Evolutionary conservation across 2,113 vertebrate genomes (phyloP).

Genomic region (Cathartes aura): DNA sequence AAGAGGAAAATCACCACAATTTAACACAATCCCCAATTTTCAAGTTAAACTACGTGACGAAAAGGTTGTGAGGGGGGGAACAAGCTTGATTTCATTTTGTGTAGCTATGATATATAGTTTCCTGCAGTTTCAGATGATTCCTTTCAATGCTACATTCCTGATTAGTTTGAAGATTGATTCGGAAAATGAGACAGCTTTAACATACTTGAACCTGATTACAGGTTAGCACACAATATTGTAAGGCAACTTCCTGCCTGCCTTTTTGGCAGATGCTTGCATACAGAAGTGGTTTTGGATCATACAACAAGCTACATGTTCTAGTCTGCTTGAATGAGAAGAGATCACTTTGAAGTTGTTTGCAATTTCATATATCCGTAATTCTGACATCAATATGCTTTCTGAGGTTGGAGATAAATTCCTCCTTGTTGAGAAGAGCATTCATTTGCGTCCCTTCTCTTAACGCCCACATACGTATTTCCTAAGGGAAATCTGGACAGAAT

Average conservation of each 20-base stretch:
- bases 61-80: not conserved
- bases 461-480: not conserved
- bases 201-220: not conserved
- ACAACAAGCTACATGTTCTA: not conserved
- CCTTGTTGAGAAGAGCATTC: not conserved
- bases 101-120: not conserved
- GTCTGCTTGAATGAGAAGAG: not conserved
- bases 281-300: not conserved
- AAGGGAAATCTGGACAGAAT: not conserved
- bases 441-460: not conserved
- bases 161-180: not conserved
- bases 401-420: slow-evolving; percentile 43
- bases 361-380: not conserved
- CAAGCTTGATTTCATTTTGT: not conserved
- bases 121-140: not conserved
- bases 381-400: not conserved
- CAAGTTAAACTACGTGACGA: not conserved
- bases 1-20: not conserved
- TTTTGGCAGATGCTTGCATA: not conserved
- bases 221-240: not conserved
- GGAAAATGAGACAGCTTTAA: not conserved
- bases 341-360: not conserved
- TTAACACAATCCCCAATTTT: not conserved
- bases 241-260: not conserved
- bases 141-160: not conserved